Evolutionary conservation across 2,113 vertebrate species (phyloP), one percentile per base, ranked within the genome.

Genomic region (Limanda limanda): DNA sequence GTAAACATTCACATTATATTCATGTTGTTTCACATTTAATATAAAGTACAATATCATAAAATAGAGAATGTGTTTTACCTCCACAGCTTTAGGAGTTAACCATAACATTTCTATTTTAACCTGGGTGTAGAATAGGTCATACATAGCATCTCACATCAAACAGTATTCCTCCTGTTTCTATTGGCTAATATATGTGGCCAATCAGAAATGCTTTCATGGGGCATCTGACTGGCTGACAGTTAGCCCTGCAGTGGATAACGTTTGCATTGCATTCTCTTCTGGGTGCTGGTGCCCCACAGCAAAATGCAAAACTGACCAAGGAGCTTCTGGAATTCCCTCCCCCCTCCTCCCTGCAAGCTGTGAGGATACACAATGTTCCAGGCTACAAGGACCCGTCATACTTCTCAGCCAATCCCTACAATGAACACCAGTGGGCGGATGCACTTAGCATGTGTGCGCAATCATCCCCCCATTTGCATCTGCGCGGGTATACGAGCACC

Each of bases 351-450:
- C 61, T 27, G 42, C 25, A 54, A 58, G 35, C 8, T 17, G 57
- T 76, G 73, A 85, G 78, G 62, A 78, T 61, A 70, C 23, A n/a
- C 56, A 88, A 86, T 66, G 14, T 35, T 70, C 72, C 18, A 59
- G 11, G 42, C 4, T 25, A n/a, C 4, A 25, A 57, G 73, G 60
- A 81, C 71, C 71, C 3, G 5, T 77, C 52, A 52, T 75, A 5
- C 70, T 66, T 59, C 47, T 78, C 24, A 84, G 82, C 87, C 89
- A 94, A 92, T 94, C 87, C 80, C 61, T 83, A 65, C 23, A 7
- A 58, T 62, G 85, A 67, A 62, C 15, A 1, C 9, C 0, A 23
- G 79, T 88, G 79, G 89, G 78, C 66, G 86, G 76, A 71, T 68
- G 60, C 68, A 45, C 25, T 40, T 12, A 59, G 58, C 88, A 86